Evolutionary conservation across 1,140 invertebrate genomes (phyloP), one percentile per base, ranked within the genome.

Genomic region (Lordiphosa mommai): DNA sequence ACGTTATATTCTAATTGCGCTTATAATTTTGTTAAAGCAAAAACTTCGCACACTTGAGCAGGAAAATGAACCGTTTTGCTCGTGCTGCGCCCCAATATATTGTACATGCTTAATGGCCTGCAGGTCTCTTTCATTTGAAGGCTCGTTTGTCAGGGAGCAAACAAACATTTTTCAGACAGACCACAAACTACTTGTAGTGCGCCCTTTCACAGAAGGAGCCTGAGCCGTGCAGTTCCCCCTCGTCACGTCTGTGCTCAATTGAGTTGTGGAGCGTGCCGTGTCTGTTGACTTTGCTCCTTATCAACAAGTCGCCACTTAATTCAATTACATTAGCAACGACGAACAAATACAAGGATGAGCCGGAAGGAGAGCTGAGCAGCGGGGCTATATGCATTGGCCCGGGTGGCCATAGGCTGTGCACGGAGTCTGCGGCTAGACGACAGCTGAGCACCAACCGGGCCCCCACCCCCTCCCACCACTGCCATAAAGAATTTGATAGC

Each of bases 281-380:
- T 27, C 67, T 66, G 56, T 70, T 70, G 67, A 70, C 67, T 70
- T 68, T 69, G 46, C 59, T 72, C 55, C 64, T 63, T 72, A 68
- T 72, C 68, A 72, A 72, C 64, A 72, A 72, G 68, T 68, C 64
- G 64, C 68, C 68, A 72, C 64, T 72, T 72, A 72, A 72, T 72
- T 72, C 64, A 72, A 72, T 72, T 72, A 72, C 64, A 72, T 72
- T 68, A 72, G 63, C 63, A 68, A 72, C 58, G 58, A 64, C 48
- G 59, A 68, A 47, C 43, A 53, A 64, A 58, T 50, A 40, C 48
- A 50, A 52, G 60, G 27, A 29, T 38, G 48, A 37, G 38, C 3
- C 53, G 23, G 23, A 6, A 27, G 23, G 32, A 32, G 23, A 12
- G 20, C 13, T 50, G 14, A 38, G 37, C 23, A 49, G 14, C 20